Percentiles rank a stretch among this genome's conserved stretches.
Conservation (phyloP, 2,113 vertebrate species). For the Peucedramus taeniatus region DNA sequence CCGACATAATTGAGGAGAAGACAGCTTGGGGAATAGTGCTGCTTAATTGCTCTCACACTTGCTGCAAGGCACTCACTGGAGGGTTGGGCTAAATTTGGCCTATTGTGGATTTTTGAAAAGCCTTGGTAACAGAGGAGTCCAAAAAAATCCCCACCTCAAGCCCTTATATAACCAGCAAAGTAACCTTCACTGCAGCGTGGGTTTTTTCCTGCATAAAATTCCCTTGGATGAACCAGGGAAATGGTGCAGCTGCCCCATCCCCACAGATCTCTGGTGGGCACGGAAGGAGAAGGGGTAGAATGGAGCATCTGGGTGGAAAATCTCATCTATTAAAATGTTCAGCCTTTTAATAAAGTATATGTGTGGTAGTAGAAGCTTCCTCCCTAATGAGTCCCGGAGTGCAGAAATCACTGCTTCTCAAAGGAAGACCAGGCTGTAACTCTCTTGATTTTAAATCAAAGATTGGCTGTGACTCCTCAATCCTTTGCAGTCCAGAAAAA, state of each 20-base stretch:
- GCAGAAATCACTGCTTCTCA: slow-evolving; percentile 6
- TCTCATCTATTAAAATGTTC: not conserved
- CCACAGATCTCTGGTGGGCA: not conserved
- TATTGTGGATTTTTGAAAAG: slow-evolving; percentile 24
- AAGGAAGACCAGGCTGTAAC: slow-evolving; percentile 26
- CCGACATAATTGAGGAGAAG: slow-evolving; percentile 41
- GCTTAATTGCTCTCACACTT: slow-evolving; percentile 44
- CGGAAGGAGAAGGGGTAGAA: not conserved
- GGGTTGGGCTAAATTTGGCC: not conserved
- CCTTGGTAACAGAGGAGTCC: not conserved
- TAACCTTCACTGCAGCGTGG: not conserved
- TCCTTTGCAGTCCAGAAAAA: slow-evolving; percentile 13
- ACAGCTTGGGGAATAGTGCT: slow-evolving; percentile 36
- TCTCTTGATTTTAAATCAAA: slow-evolving; percentile 54
- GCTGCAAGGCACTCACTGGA: not conserved
- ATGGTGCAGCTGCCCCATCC: not conserved
- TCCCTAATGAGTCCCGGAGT: slow-evolving; percentile 16
- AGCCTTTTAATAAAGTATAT: not conserved
- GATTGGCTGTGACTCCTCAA: slow-evolving; percentile 10
- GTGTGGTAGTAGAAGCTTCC: not conserved
- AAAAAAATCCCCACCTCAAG: not conserved
- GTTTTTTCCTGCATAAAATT: not conserved
- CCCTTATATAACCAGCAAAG: not conserved
- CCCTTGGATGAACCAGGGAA: not conserved
- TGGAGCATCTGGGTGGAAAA: not conserved